Base-by-base conservation (phyloP, 2,113 vertebrate genomes). In the Barbus barbus region DNA sequence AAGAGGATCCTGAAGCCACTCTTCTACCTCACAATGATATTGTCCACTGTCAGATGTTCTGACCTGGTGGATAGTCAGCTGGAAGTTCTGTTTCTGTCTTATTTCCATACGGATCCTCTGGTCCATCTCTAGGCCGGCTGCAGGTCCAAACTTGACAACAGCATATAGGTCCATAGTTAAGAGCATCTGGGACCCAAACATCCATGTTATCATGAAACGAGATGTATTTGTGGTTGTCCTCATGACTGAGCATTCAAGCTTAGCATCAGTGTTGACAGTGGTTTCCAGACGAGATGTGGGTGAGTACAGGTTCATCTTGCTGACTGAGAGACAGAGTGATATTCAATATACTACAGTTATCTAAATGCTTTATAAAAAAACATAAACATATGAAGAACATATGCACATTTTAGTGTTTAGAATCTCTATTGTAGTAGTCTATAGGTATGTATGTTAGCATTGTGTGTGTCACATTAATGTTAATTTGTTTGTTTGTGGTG, bases 1-100 rank as follows among this genome's bases (percentile, higher is more conserved):
- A 14, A 65, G 85, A 73, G 94, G 88, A 83, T 93, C 93, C 69
- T 91, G 92, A 1, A 93, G 89, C 92, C 92, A 95, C 86, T 95
- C 94, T 61, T 58, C 89, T 63, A 95, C 94, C 44, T 85, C 22
- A 72, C 95, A 95, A 1, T 5, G 2, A 63, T 95, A 94, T 0
- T 2, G 33, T 4, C 94, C 95, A 1, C 14, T 44, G 83, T 95
- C 95, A 78, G 90, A 83, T 28, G 81, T 53, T 56, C 22, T 85
- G 6, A 88, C 86, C 74, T 92, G 89, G 0, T 76, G 44, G 46
- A 95, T 86, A 24, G 3, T 89, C 81, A 95, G 18, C 74, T 91
- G 87, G 89, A 94, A 95, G 13, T 36, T 82, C 0, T 82, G 88
- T 16, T 88, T 92, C 6, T 87, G 12, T 2, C 60, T 83, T 33